phyloP scores from a whole-genome alignment of 1,140 invertebrate species.

The Venustaconcha ellipsiformis region DNA sequence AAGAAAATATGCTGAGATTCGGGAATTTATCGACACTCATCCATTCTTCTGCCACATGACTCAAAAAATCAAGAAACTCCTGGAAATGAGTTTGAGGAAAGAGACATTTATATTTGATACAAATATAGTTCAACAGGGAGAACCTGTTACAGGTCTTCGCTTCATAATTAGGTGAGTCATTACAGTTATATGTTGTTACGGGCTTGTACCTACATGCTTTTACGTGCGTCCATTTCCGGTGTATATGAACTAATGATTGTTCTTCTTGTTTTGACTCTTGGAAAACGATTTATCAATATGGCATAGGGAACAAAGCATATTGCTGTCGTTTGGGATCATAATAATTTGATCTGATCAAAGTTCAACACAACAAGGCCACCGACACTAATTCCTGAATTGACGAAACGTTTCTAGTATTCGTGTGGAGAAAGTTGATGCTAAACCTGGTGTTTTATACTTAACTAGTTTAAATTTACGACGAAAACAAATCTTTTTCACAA shows the following conservation, averaged over 20 bases:
- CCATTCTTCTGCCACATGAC: conserved; percentile 61
- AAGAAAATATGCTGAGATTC: conserved; percentile 52
- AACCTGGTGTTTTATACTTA: no score
- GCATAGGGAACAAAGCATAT: no score
- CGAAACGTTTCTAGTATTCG: no score
- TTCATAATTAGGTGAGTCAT: conserved; percentile 58
- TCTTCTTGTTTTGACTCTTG: neutral
- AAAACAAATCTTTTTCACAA: no score
- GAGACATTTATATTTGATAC: conserved; percentile 56
- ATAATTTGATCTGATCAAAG: no score
- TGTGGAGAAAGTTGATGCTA: no score
- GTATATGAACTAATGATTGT: neutral
- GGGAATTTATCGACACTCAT: conserved; percentile 56
- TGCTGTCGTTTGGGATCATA: no score
- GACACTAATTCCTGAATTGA: no score
- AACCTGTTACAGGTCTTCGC: conserved; percentile 50
- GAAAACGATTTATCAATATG: no score
- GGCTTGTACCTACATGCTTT: neutral
- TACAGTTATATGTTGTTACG: neutral
- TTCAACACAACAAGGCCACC: no score
- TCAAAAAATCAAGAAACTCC: conserved; percentile 55
- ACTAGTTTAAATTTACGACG: no score
- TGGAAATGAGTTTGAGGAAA: conserved; percentile 64
- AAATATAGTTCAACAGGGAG: conserved; percentile 58
- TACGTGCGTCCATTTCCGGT: neutral